Conservation (phyloP, 2,888 invertebrate species). For the Cerastoderma edule region DNA sequence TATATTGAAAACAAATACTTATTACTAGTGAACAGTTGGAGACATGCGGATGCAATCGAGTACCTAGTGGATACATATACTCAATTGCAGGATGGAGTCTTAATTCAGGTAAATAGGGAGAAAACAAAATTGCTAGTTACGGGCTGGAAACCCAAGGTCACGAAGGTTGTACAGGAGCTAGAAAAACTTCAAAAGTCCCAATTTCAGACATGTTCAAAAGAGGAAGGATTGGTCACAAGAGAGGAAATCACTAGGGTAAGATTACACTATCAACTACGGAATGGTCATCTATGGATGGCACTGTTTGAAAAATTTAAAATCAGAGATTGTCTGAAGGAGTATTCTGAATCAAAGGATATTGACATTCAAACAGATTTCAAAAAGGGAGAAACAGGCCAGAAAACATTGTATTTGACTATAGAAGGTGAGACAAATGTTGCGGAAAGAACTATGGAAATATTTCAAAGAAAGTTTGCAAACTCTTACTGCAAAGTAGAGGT, state of each 20-base stretch:
- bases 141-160: neutral
- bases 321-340: neutral
- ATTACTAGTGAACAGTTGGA: neutral
- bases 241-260: conserved; percentile 4
- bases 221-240: neutral
- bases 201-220: neutral
- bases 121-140: neutral
- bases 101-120: neutral
- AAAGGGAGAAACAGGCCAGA: neutral
- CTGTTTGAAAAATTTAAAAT: conserved; percentile 1
- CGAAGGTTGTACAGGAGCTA: neutral
- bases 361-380: neutral
- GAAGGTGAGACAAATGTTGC: neutral
- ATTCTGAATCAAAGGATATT: neutral
- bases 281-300: neutral
- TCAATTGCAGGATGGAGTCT: neutral
- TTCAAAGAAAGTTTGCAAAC: neutral
- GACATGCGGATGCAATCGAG: neutral
- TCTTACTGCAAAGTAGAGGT: neutral
- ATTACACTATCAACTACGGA: neutral
- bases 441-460: neutral
- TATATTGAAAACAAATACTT: neutral
- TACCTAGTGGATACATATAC: neutral
- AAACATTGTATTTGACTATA: neutral
- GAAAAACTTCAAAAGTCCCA: neutral